Base-by-base conservation (phyloP, 92 coral and sea anemone species). In the Scolanthus callimorphus region DNA sequence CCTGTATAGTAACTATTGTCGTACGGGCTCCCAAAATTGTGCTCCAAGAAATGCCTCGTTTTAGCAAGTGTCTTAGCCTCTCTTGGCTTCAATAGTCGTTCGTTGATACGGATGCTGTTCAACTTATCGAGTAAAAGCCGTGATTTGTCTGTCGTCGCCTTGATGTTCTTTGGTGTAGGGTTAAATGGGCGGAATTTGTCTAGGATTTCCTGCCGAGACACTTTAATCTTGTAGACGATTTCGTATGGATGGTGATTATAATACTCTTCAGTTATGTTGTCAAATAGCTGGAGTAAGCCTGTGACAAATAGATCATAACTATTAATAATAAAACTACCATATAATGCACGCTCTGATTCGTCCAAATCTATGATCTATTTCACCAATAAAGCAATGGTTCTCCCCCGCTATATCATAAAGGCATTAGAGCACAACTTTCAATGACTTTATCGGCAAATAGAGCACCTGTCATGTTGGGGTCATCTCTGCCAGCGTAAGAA, bases 1-100 rank as follows among this genome's bases (percentile, higher is more conserved):
- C 89, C 97, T 34, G 95, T 67, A 52, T 91, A 91, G 38, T 91
- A 91, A n/a, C 85, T 81, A 29, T 70, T 56, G 49, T 88, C 96
- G 46, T 87, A 91, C 1, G 90, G 71, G 48, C 79, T 85, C 0
- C 97, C 97, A 76, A 91, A 91, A 51, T 72, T 83, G 17, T 91
- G 97, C 26, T 69, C 73, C 53, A 91, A 57, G 56, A 83, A 91
- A 37, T 91, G 97, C 20, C 74, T 73, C 17, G 70, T 60, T 29
- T 73, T 65, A 0, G 76, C 74, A 19, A 87, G 45, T 17, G 84
- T 70, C 63, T 83, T 91, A 1, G 65, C 77, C 61, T 91, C 96
- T 48, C 97, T 84, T 17, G 86, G 74, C 45, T 83, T 83, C 31
- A 91, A 66, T 4, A 51, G 48, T 30, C 67, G 76, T 11, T 27